Conservation (phyloP, 2,797 vertebrate species). For the Anolis apletophallus region DNA sequence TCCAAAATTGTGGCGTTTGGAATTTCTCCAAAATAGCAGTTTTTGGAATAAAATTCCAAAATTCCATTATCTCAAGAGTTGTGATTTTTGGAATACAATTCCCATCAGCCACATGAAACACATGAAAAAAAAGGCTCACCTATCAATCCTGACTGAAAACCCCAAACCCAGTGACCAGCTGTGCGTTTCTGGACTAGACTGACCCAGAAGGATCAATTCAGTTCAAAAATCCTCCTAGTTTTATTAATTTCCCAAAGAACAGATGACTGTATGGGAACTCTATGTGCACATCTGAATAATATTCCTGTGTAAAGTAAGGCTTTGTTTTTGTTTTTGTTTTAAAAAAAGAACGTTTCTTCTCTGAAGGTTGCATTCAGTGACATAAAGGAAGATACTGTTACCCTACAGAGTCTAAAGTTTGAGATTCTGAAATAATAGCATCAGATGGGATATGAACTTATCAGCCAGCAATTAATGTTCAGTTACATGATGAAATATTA, state of each 20-base stretch:
- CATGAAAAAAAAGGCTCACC: neutral
- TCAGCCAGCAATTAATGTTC: conserved; percentile 44
- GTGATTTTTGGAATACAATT: too few species aligned
- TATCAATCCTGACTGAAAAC: neutral
- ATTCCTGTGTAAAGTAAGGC: neutral
- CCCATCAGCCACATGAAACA: neutral
- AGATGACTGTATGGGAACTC: neutral
- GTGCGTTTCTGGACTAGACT: neutral
- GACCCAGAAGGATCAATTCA: neutral
- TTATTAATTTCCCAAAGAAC: neutral
- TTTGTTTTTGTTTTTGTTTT: neutral
- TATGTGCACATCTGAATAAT: neutral
- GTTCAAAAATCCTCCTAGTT: neutral
- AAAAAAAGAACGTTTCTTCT: neutral
- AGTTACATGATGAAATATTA: conserved; percentile 61
- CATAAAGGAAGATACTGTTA: conserved; percentile 39
- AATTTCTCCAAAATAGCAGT: too few species aligned
- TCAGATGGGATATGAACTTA: conserved; percentile 50
- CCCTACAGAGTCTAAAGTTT: conserved; percentile 25
- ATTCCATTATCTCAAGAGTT: too few species aligned
- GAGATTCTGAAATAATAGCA: conserved; percentile 48
- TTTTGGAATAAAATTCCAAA: too few species aligned
- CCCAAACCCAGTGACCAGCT: neutral
- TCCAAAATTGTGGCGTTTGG: too few species aligned
- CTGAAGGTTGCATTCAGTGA: neutral